Conservation (phyloP, 2,797 vertebrate species). For the Hozukius guyotensis region DNA sequence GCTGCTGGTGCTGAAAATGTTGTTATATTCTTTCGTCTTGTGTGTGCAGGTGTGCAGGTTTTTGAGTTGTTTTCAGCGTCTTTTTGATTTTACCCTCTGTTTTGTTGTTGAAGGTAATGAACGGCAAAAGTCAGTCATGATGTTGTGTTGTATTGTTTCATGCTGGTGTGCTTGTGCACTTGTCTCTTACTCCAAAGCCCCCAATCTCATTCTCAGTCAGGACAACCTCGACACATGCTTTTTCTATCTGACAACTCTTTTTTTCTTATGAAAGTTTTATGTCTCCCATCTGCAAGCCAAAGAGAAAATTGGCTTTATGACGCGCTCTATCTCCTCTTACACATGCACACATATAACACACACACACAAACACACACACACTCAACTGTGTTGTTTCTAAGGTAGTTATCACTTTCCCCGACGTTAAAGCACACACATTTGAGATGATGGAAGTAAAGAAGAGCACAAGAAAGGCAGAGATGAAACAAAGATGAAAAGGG, state of each 20-base stretch:
- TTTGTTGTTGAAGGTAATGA: background rate
- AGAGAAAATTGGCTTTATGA: conserved; percentile 17
- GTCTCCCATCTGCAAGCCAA: conserved; percentile 43
- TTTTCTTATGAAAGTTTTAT: conserved; percentile 59
- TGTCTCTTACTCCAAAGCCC: conserved; percentile 1
- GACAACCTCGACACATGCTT: conserved; percentile 29
- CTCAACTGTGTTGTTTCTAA: conserved; percentile 27
- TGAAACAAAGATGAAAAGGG: conserved; percentile 33
- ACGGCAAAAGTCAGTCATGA: background rate
- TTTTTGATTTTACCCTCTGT: background rate
- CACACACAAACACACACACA: background rate
- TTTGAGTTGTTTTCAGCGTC: background rate
- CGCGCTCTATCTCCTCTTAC: background rate
- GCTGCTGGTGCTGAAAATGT: background rate
- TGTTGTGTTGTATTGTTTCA: background rate
- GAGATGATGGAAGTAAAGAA: conserved; percentile 26
- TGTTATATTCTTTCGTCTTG: background rate
- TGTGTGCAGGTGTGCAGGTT: background rate
- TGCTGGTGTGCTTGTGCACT: background rate
- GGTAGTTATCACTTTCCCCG: conserved; percentile 20
- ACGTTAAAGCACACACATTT: conserved; percentile 28
- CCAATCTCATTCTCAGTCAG: conserved; percentile 13
- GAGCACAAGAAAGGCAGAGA: conserved; percentile 16
- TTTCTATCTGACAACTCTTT: conserved; percentile 32
- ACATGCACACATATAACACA: background rate